Evolutionary conservation across 30 jellyfish, hydroid and myxozoan genomes (phyloP), one percentile per base, ranked within the genome.

Genomic region (Hydractinia symbiolongicarpus): DNA sequence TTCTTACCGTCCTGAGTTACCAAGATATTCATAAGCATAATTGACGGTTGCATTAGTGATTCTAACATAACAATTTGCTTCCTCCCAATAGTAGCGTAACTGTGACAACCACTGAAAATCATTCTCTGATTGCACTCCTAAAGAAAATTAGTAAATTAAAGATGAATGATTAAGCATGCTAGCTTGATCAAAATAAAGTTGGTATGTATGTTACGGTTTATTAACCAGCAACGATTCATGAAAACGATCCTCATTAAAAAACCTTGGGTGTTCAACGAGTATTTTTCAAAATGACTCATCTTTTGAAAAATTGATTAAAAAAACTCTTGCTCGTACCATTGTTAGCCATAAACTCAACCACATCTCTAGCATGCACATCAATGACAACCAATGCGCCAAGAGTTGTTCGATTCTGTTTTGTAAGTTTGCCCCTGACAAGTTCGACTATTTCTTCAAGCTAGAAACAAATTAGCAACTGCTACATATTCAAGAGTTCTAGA

Each of bases 351-450:
- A 86, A 89, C 60, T 91, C 72, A 73, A 91, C 96, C 61, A 91
- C 98, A 79, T 91, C 98, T 5, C 98, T 83, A 8, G 98, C 98
- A 76, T 91, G 98, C 20, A 91, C 98, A 83, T 91, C 98, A 55
- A 91, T 91, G 52, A 91, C 98, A 19, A 91, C 98, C 16, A 91
- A 85, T 9, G 98, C 98, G 54, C 98, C 98, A 50, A 91, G 95
- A n/a, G 98, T 91, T 16, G 90, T 91, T 15, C 98, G 84, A 88
- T 86, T 91, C 84, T 91, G 98, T 85, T 91, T 91, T 9, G 98
- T 83, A n/a, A 91, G 80, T 67, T 86, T 86, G 13, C 98, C 98
- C 5, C 98, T 86, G 13, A 91, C 98, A 9, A 91, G 93, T 66
- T 91, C 98, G 20, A 91, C 96, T 13, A 91, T 64, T 13, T 86